Base-by-base conservation (phyloP, 2,797 vertebrate genomes). In the Helostoma temminkii region DNA sequence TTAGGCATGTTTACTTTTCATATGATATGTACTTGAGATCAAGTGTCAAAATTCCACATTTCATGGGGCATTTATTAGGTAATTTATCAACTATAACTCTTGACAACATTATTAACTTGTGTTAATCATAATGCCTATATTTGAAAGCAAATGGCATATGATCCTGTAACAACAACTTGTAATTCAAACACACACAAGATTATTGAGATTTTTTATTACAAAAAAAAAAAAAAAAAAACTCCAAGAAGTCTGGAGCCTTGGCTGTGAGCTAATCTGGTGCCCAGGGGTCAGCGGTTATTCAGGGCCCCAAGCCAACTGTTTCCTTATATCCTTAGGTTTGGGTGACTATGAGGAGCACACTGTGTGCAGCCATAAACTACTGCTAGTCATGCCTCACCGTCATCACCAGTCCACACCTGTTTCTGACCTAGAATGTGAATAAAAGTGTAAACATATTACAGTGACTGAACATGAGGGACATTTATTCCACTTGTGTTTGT, bases 361-460 rank as follows among this genome's bases (percentile, higher is more conserved):
- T 26, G 16, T 50, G 36, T 25, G 36, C 61, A 48, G 58, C 64
- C 77, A 74, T 87, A 73, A 85, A 84, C 59, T 25, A 84, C 68
- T 37, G 42, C 54, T 19, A 34, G 71, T 67, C 70, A 68, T 82
- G 48, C 77, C 76, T 82, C 25, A 69, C 37, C 58, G 26, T 89
- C 85, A 77, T 59, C 83, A 71, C 80, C 80, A 74, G 81, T 71
- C 66, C 60, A 77, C 85, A 81, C 88, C 80, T 86, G 83, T 88
- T 81, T 71, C 45, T 54, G 28, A 37, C 50, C 65, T 49, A 70
- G 79, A 62, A 57, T 61, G 58, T 56, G 59, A 56, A 68, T 82
- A 63, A 61, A 80, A 67, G 58, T 61, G 43, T 41, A 14, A 55
- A 45, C 21, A n/a, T 71, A 71, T 85, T 71, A 74, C 21, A 72